phyloP scores from a whole-genome alignment of 2,888 invertebrate species.

The Monochamus alternatus region DNA sequence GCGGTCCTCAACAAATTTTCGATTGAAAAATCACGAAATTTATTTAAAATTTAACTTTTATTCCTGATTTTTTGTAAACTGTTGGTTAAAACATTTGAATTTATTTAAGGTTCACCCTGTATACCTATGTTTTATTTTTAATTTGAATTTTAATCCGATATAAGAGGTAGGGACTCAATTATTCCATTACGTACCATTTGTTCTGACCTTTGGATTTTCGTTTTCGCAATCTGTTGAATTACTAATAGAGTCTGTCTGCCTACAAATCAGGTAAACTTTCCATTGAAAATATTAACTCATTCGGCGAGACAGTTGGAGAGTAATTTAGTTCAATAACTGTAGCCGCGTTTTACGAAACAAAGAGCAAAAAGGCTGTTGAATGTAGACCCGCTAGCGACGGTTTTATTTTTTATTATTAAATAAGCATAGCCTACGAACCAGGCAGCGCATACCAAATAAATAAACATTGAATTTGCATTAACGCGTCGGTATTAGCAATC shows the following conservation, averaged over 20 bases:
- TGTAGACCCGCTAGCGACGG: background rate
- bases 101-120: too few species aligned
- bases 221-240: background rate
- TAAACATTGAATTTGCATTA: constrained; percentile 26
- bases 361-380: background rate
- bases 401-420: constrained; percentile 30
- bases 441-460: constrained; percentile 21
- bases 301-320: constrained; percentile 12
- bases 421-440: constrained; percentile 5
- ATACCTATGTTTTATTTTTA: too few species aligned
- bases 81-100: too few species aligned
- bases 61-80: too few species aligned
- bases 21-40: too few species aligned
- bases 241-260: background rate
- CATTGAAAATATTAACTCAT: constrained; percentile 15
- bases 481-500: constrained; percentile 24
- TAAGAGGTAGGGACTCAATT: too few species aligned
- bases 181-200: too few species aligned
- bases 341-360: background rate
- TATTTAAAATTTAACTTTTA: too few species aligned
- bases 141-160: too few species aligned
- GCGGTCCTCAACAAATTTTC: too few species aligned
- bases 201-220: background rate
- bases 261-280: constrained; percentile 7
- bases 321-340: constrained; percentile 10